These are phyloP conservation scores for Thunnus thynnus DNA, from an alignment of 2,113 vertebrate genomes.

Conservation along the genomic window DNA sequence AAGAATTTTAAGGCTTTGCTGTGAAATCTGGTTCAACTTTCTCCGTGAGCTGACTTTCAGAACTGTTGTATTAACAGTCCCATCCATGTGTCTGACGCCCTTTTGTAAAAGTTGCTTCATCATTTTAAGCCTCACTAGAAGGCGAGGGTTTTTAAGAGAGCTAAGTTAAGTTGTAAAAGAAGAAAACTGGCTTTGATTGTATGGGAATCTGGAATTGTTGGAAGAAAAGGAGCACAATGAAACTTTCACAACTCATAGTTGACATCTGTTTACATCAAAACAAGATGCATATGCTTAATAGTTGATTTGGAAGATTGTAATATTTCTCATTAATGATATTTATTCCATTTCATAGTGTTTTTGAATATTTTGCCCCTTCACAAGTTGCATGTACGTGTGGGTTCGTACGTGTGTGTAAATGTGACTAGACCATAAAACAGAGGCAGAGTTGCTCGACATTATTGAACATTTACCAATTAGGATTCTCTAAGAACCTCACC, in stretches of 20 bases:
- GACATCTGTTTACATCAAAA: not conserved
- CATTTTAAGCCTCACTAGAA: constrained; percentile 32
- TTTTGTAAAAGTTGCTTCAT: constrained; percentile 50
- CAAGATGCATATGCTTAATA: not conserved
- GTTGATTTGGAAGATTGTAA: not conserved
- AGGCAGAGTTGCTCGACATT: constrained; percentile 50
- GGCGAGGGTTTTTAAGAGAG: constrained; percentile 7
- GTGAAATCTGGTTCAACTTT: constrained; percentile 57
- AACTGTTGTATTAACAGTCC: constrained; percentile 48
- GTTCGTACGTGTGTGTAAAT: not conserved
- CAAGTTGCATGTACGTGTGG: constrained; percentile 16
- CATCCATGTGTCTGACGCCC: not conserved
- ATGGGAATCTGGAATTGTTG: constrained; percentile 12
- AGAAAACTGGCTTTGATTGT: not conserved
- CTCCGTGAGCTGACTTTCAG: constrained; percentile 31
- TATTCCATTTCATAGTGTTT: not conserved
- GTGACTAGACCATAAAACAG: constrained; percentile 27
- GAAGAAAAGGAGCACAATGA: not conserved
- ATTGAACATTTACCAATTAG: constrained; percentile 80
- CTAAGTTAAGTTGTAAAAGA: not conserved
- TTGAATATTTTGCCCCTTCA: not conserved
- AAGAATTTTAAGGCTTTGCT: constrained; percentile 56
- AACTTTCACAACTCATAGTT: constrained; percentile 4
- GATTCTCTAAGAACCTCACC: constrained; percentile 55
- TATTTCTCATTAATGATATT: constrained; percentile 9